Evolutionary conservation across 2,113 vertebrate species (phyloP).

Genomic region (Phainopepla nitens): DNA sequence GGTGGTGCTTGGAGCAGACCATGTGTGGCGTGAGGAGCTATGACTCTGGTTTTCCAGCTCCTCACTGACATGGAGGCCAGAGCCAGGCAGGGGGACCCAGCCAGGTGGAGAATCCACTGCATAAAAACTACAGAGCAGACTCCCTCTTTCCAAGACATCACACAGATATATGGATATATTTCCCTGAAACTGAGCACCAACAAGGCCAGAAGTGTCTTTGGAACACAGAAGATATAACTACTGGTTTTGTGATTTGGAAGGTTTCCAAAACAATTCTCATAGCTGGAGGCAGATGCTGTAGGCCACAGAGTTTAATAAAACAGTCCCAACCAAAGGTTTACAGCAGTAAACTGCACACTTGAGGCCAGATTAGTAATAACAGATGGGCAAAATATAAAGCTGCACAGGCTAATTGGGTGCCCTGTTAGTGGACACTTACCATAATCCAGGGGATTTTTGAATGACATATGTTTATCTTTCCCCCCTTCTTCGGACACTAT

Average conservation of each 20-base stretch:
- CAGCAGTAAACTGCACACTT: slow-evolving; percentile 15
- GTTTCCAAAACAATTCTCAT: not conserved
- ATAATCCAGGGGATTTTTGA: slow-evolving; percentile 38
- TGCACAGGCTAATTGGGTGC: slow-evolving; percentile 28
- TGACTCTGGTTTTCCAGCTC: not conserved
- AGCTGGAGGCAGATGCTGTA: not conserved
- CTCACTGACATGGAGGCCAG: not conserved
- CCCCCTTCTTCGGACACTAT: not conserved
- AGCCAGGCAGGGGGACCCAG: not conserved
- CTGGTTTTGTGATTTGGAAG: not conserved
- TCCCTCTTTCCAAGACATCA: not conserved
- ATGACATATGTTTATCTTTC: slow-evolving; percentile 45
- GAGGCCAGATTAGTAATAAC: slow-evolving; percentile 50
- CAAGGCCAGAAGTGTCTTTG: not conserved
- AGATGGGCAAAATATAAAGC: slow-evolving; percentile 58
- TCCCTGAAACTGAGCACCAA: not conserved
- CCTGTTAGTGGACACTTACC: not conserved
- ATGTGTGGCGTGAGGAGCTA: not conserved
- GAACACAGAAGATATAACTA: not conserved
- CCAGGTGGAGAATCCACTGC: not conserved
- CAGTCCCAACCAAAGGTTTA: slow-evolving; percentile 24
- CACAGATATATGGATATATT: not conserved
- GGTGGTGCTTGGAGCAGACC: not conserved
- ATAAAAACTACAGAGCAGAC: not conserved
- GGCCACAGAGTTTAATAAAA: slow-evolving; percentile 10